A percentile compares a stretch with the other conserved stretches of the same genome.
Evolutionary conservation across 2,797 vertebrate species (phyloP).

Genomic region (Chelonia mydas): DNA sequence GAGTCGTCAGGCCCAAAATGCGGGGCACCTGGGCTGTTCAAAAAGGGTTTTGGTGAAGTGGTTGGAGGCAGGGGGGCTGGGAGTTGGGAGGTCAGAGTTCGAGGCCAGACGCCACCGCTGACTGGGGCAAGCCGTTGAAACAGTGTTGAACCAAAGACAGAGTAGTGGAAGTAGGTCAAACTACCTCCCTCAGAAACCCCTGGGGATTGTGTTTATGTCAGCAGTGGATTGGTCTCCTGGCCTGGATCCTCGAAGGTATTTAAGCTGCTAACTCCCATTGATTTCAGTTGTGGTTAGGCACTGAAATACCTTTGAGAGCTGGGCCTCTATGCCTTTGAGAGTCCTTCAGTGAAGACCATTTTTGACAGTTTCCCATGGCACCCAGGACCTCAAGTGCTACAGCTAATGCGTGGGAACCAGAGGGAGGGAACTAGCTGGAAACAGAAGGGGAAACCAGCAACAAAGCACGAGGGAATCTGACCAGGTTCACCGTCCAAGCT

Average conservation of each 20-base stretch:
- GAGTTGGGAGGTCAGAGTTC: background rate
- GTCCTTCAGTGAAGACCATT: background rate
- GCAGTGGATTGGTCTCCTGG: background rate
- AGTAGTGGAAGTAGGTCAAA: background rate
- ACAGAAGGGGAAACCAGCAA: background rate
- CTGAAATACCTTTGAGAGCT: too few relatives aligned
- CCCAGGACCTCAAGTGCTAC: background rate
- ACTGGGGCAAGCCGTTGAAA: background rate
- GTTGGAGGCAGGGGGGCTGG: background rate
- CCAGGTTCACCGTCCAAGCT: background rate
- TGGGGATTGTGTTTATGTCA: background rate
- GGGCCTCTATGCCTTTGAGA: background rate
- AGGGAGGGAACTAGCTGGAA: background rate
- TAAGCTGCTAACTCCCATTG: too few relatives aligned
- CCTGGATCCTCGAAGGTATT: too few relatives aligned
- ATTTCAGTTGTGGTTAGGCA: too few relatives aligned
- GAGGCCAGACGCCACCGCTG: background rate
- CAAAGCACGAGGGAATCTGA: background rate
- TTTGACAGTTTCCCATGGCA: background rate
- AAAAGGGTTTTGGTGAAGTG: background rate
- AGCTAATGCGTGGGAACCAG: background rate
- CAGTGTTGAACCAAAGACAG: background rate
- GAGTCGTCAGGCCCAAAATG: background rate
- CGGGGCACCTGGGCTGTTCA: background rate
- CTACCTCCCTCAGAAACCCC: accelerated